Evolutionary conservation across 2,113 vertebrate species (phyloP), one percentile per base, ranked within the genome.

Genomic region (Tor tambroides): DNA sequence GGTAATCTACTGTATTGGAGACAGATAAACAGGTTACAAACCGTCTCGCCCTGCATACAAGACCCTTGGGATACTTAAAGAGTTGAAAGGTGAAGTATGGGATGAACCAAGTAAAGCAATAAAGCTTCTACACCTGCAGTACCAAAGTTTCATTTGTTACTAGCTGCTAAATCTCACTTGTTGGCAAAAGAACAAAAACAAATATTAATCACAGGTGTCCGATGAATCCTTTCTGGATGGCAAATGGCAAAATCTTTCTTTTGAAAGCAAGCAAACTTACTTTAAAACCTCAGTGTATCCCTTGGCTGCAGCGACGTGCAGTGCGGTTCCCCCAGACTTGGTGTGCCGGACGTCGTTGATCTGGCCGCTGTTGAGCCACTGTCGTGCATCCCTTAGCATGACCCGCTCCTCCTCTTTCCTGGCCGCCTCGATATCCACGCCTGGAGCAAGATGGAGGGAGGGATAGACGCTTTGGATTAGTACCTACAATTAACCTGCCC

Each of bases 251-350:
- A 69, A 19, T 69, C 65, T 32, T 35, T 69, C 65, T 21, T 3
- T 28, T 17, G 14, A 28, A 51, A 6, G 12, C 21, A n/a, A 28
- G 23, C 49, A 61, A 71, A 93, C 98, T 96, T 96, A 99, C 98
- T 99, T 99, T 97, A 99, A 97, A 95, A 99, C 98, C 94, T 99
- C 98, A 0, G 97, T 94, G 91, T 99, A 99, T 89, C 98, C 98
- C 93, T 99, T 99, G 6, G 98, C 98, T 12, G 98, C 98, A 28
- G 98, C 97, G 19, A 99, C 98, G 4, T 99, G 98, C 79, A 99
- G 96, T 1, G 98, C 98, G 51, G 98, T 99, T 17, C 98, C 98
- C 83, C 98, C 98, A 6, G 98, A 99, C 88, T 99, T 99, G 51
- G 96, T 91, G 78, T 99, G 98, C 78, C 98, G 95, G 88, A 96